A percentile compares a stretch with the other conserved stretches of the same genome.
phyloP scores from a whole-genome alignment of 92 coral and sea anemone species.

The Porites divaricata region DNA sequence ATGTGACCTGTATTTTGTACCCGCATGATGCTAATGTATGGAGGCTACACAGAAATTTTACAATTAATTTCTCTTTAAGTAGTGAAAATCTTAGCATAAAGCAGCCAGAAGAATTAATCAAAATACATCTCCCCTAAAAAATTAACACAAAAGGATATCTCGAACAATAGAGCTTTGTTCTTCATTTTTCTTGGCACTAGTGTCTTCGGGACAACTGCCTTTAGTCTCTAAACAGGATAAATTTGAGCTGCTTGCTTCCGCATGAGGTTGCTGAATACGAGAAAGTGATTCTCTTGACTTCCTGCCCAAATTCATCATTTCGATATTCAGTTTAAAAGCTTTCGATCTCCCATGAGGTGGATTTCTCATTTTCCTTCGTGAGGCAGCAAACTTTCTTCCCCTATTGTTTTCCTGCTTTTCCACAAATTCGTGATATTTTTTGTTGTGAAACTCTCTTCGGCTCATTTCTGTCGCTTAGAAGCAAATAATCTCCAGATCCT shows the following conservation, averaged over 20 bases:
- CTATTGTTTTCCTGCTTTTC: background rate
- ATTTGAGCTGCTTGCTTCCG: background rate
- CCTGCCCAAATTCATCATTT: background rate
- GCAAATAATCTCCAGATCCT: background rate
- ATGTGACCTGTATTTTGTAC: too few relatives aligned
- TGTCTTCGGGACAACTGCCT: background rate
- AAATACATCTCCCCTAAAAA: background rate
- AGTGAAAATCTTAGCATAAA: too few relatives aligned
- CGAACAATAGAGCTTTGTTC: conserved; percentile 6
- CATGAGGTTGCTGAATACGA: background rate
- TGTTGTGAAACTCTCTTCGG: background rate
- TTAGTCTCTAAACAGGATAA: background rate
- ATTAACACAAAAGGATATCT: conserved; percentile 29
- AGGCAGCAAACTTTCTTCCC: background rate
- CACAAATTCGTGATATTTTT: background rate
- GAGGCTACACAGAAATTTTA: too few relatives aligned
- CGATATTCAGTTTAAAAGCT: conserved; percentile 6
- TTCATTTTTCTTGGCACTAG: background rate
- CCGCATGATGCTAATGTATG: too few relatives aligned
- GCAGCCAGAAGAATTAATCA: too few relatives aligned
- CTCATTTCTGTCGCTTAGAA: background rate
- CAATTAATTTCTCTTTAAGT: too few relatives aligned
- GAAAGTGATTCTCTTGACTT: background rate
- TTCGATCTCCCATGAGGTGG: background rate
- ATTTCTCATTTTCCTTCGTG: background rate